Base-by-base conservation (phyloP, 2,888 invertebrate genomes). In the Lycaena phlaeas region DNA sequence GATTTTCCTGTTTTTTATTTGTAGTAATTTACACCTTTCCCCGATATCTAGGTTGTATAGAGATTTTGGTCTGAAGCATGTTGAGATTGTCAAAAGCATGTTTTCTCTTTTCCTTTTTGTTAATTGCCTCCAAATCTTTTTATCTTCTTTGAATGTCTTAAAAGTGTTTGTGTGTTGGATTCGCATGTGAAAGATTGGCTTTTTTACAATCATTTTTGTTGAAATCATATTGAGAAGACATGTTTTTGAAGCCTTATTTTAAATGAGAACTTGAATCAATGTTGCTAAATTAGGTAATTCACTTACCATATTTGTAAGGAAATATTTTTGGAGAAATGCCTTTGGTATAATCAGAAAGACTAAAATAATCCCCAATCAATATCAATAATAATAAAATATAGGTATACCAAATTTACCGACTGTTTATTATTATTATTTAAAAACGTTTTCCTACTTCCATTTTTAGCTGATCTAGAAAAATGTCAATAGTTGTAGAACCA, bases 71-170 rank as follows among this genome's bases (percentile, higher is more conserved):
- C 29, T 38, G 36, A 10, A 45, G 48, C 47, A 49, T 49, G 49
- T 29, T 52, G 51, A 18, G 22, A 18, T 9, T 34, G 56, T 59
- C 60, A 57, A 54, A 66, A 66, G 81, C 78, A 79, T 78, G 77
- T 76, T 71, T 74, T 73, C 72, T 73, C 66, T 50, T 65, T n/a
- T 64, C 60, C 53, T 59, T 58, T 46, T 34, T 51, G 48, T 56
- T 57, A 25, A 30, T 34, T 52, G 49, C 50, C 51, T 49, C 51
- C 60, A 57, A 61, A 53, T 59, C 65, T 7, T 31, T 64, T 61
- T 52, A 14, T 26, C 56, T 50, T 49, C n/a, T n/a, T 51, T 51
- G 47, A 55, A 54, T 64, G 61, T 47, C 56, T 51, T 48, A 37
- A 46, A 40, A 48, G 46, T 56, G 44, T 48, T 49, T 46, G 34